Evolutionary conservation across 1,140 invertebrate genomes (phyloP).

Genomic region (Anagrus nilaparvatae): DNA sequence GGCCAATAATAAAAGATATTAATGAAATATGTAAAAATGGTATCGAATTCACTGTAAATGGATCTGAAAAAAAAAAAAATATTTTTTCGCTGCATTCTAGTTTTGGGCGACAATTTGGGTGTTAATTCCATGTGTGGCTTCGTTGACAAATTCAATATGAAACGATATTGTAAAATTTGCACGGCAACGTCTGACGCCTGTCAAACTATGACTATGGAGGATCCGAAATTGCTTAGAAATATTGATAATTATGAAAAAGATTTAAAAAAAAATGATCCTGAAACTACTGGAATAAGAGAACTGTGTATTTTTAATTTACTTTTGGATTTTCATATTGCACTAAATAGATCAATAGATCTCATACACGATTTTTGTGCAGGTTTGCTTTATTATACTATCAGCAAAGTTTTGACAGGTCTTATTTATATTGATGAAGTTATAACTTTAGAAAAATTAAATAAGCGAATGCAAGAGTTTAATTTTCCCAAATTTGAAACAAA

Average conservation of each 20-base stretch:
- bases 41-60: neutral
- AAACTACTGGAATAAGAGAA: conserved; percentile 10
- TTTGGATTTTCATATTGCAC: too few species aligned
- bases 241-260: conserved; percentile 4
- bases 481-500: conserved; percentile 12
- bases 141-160: conserved; percentile 5
- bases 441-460: conserved; percentile 12
- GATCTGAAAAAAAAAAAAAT: neutral
- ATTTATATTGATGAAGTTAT: conserved; percentile 13
- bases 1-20: neutral
- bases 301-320: too few species aligned
- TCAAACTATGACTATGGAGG: conserved; percentile 7
- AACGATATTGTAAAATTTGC: conserved; percentile 3
- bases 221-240: conserved; percentile 1
- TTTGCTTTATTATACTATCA: conserved; percentile 9
- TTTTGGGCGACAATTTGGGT: conserved; percentile 17
- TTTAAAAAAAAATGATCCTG: conserved; percentile 6
- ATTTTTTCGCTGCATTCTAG: conserved; percentile 1
- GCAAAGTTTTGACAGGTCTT: conserved; percentile 11
- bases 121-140: conserved; percentile 15
- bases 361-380: conserved; percentile 16
- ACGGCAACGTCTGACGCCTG: neutral
- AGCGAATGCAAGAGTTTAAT: conserved; percentile 11
- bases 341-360: too few species aligned
- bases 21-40: neutral